Conservation (phyloP, 2,888 invertebrate species). For the Euzetes globulus region DNA sequence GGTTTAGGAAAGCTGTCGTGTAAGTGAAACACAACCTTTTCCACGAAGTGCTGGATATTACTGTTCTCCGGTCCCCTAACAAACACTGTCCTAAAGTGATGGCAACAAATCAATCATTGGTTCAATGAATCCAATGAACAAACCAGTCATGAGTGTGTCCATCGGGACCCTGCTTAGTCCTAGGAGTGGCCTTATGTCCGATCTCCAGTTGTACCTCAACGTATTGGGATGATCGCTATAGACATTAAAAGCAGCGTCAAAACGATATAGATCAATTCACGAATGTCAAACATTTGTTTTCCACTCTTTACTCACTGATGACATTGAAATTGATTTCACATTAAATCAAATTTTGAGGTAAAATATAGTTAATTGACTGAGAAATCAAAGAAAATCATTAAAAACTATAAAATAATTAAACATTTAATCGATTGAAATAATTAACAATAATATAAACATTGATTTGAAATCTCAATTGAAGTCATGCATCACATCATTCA, state of each 20-base stretch:
- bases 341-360: not conserved
- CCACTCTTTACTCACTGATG: not conserved
- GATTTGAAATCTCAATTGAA: not conserved
- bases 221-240: not conserved
- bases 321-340: not conserved
- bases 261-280: not conserved
- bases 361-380: not conserved
- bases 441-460: too few relatives aligned
- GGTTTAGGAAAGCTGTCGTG: constrained; percentile 89
- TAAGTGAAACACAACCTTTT: constrained; percentile 77
- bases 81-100: constrained; percentile 61
- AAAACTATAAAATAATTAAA: not conserved
- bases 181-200: constrained; percentile 77
- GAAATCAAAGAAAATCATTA: not conserved
- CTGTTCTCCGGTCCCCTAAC: constrained; percentile 78
- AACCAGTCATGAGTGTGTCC: constrained; percentile 94
- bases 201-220: constrained; percentile 79
- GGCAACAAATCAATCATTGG: not conserved
- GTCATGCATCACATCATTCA: constrained; percentile 8
- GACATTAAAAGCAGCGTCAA: not conserved
- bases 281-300: too few relatives aligned
- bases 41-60: constrained; percentile 81
- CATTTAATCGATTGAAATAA: too few relatives aligned
- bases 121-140: not conserved
- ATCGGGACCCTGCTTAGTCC: constrained; percentile 71